A percentile compares a stretch with the other conserved stretches of the same genome.
Evolutionary conservation across 2,888 invertebrate species (phyloP).

Genomic region (Holacanthella duospinosa): DNA sequence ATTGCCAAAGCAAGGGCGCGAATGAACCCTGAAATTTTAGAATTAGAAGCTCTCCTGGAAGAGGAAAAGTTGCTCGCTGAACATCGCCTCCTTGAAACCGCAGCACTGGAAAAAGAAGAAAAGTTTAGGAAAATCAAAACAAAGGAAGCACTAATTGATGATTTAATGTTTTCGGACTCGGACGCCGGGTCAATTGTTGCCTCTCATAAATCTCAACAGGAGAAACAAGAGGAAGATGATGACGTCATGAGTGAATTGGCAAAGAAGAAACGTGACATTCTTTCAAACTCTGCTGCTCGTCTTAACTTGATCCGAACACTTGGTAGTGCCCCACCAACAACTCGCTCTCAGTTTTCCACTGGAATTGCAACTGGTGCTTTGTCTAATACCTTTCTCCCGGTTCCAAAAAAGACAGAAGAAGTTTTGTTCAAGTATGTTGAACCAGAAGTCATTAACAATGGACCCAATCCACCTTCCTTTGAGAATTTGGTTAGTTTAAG

Average conservation of each 20-base stretch:
- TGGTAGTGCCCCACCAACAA: slow-evolving; percentile 11
- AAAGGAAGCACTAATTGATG: slow-evolving; percentile 87
- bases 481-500: slow-evolving; percentile 40
- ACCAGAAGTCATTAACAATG: slow-evolving; percentile 52
- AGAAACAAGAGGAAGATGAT: neutral
- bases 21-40: slow-evolving; percentile 62
- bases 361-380: slow-evolving; percentile 71
- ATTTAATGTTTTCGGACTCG: slow-evolving; percentile 82
- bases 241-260: neutral
- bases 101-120: slow-evolving; percentile 52
- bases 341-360: slow-evolving; percentile 61
- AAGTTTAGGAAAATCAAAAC: slow-evolving; percentile 73
- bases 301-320: neutral
- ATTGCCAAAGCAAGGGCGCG: slow-evolving; percentile 40
- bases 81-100: slow-evolving; percentile 57
- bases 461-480: slow-evolving; percentile 59
- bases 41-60: slow-evolving; percentile 73
- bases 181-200: slow-evolving; percentile 79
- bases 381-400: slow-evolving; percentile 52
- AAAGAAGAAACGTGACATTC: neutral
- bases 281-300: slow-evolving; percentile 16
- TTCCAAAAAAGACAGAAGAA: slow-evolving; percentile 65
- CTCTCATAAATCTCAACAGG: slow-evolving; percentile 42
- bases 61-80: slow-evolving; percentile 68
- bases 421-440: slow-evolving; percentile 61